phyloP scores from a whole-genome alignment of 37 sponge, comb jelly and placozoan genomes.

The Tethya wilhelma region DNA sequence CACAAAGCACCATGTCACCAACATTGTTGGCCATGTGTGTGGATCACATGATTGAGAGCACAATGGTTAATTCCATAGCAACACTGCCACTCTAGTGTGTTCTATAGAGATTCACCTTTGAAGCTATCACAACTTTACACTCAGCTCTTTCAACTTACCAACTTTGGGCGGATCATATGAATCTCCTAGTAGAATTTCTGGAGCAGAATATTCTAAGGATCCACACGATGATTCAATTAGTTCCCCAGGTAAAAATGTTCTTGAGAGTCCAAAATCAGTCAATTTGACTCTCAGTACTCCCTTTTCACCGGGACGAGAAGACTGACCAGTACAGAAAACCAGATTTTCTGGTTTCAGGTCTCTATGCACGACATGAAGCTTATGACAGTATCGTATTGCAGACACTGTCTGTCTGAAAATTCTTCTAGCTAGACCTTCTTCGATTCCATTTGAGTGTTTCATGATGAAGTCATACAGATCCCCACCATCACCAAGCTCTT shows the following conservation, averaged over 20 bases:
- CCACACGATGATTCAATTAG: conserved; percentile 94
- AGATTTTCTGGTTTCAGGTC: conserved; percentile 98
- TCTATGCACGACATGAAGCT: conserved; percentile 94
- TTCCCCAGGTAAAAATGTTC: conserved; percentile 92
- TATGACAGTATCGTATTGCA: conserved; percentile 95
- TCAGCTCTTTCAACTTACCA: conserved; percentile 81
- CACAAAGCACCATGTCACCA: too few species aligned
- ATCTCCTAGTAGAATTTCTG: conserved; percentile 95
- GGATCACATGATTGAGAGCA: too few species aligned
- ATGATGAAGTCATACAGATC: conserved; percentile 95
- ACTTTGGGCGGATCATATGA: conserved; percentile 90
- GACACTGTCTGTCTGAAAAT: conserved; percentile 88
- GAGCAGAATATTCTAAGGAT: conserved; percentile 94
- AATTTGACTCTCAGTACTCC: conserved; percentile 61
- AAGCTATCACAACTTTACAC: too few species aligned
- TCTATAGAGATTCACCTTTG: too few species aligned
- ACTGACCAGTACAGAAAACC: conserved; percentile 76
- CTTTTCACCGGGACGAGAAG: background rate
- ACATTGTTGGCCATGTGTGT: too few species aligned
- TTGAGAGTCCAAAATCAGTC: conserved; percentile 96
- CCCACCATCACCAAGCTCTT: conserved; percentile 95
- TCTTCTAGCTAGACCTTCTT: conserved; percentile 69
- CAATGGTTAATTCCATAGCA: too few species aligned
- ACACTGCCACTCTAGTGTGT: too few species aligned
- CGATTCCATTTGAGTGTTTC: conserved; percentile 83